Conservation (phyloP, 2,113 vertebrate genomes). For the Balaenoptera acutorostrata region DNA sequence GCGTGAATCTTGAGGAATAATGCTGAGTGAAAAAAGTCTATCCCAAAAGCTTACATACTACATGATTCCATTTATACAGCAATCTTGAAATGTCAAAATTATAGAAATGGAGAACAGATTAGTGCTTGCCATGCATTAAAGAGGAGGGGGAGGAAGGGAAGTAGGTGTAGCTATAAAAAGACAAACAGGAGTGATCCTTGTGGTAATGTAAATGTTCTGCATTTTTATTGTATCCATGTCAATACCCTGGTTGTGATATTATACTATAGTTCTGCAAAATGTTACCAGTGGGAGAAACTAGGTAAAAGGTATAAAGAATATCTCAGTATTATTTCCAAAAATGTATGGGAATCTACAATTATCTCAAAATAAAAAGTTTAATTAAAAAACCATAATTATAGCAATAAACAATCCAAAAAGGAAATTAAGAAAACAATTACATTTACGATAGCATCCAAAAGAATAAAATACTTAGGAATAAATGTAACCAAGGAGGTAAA, state of each 20-base stretch:
- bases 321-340: neutral
- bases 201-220: neutral
- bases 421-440: neutral
- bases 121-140: neutral
- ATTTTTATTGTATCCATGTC: neutral
- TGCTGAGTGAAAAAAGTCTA: neutral
- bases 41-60: neutral
- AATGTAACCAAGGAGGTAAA: neutral
- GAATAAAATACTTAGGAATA: neutral
- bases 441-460: neutral
- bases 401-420: neutral
- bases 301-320: neutral
- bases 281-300: neutral
- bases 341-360: neutral
- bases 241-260: neutral
- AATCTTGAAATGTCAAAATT: neutral
- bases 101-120: neutral
- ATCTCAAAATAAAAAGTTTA: neutral
- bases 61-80: neutral
- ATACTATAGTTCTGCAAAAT: neutral
- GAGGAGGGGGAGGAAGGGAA: neutral
- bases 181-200: neutral
- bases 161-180: neutral
- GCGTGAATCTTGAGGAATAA: neutral
- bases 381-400: neutral